Conservation (phyloP, 1,140 invertebrate genomes). For the Asbolus verrucosus region DNA sequence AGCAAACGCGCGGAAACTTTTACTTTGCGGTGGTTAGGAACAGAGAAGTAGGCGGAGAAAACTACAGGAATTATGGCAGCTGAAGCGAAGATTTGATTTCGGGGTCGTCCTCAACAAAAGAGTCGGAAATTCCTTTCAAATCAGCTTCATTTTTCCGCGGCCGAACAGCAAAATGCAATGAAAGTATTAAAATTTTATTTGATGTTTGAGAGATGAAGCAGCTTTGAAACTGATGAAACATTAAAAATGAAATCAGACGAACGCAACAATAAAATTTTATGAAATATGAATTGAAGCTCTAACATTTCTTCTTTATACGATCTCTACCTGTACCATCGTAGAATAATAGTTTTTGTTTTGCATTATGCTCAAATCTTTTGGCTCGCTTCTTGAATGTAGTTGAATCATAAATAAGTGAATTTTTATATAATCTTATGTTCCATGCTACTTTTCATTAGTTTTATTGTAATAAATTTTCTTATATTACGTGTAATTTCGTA, state of each 20-base stretch:
- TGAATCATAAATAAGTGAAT: no score
- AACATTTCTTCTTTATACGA: constrained; percentile 9
- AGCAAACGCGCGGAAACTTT: constrained; percentile 32
- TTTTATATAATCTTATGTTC: no score
- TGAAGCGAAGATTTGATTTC: constrained; percentile 35
- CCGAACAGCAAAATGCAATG: constrained; percentile 32
- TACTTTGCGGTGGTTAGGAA: constrained; percentile 24
- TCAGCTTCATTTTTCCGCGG: constrained; percentile 30
- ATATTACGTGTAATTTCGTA: no score
- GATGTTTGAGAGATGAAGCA: constrained; percentile 22
- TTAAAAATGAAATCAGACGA: constrained; percentile 38
- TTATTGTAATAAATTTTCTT: no score
- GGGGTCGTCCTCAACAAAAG: constrained; percentile 8
- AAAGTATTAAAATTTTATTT: constrained; percentile 39
- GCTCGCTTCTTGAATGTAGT: no score
- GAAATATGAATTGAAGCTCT: constrained; percentile 27
- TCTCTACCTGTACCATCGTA: constrained; percentile 12
- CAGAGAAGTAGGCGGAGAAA: constrained; percentile 8
- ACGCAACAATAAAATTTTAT: constrained; percentile 36
- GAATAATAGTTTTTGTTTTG: constrained; percentile 25
- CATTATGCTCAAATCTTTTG: no score
- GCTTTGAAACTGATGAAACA: constrained; percentile 37
- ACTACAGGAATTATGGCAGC: constrained; percentile 33
- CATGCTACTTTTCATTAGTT: no score
- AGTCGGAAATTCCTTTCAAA: constrained; percentile 16